These are phyloP conservation scores for Oopsacas minuta DNA, from an alignment of 37 sponge, comb jelly and placozoan species.

Conservation along the genomic window DNA sequence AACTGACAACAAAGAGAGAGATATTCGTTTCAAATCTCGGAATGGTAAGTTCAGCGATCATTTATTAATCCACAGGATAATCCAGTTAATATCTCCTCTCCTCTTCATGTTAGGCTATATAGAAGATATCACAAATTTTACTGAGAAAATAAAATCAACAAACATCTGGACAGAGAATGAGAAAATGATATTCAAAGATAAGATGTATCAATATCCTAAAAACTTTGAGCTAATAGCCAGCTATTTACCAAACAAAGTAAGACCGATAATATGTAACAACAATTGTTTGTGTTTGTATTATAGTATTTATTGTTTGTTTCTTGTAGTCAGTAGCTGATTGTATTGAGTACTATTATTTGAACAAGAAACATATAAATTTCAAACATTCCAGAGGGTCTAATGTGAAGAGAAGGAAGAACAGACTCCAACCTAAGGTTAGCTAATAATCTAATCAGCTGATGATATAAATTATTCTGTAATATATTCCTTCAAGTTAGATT, in stretches of 20 bases:
- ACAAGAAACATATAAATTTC: constrained; percentile 9
- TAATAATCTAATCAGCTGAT: neutral
- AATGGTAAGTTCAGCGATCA: neutral
- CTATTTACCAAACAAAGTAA: neutral
- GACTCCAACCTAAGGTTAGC: neutral
- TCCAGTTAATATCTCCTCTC: neutral
- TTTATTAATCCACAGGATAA: neutral
- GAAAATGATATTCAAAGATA: neutral
- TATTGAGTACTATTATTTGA: neutral
- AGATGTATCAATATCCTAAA: neutral
- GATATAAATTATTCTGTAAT: too few relatives aligned
- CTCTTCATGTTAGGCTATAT: neutral
- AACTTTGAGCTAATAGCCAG: neutral
- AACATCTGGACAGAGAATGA: constrained; percentile 10
- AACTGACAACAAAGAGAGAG: neutral
- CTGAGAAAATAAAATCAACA: neutral
- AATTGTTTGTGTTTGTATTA: neutral
- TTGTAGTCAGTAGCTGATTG: neutral
- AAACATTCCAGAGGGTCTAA: neutral
- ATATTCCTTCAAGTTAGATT: too few relatives aligned
- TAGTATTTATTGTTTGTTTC: neutral
- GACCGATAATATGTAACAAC: neutral
- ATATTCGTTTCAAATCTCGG: neutral
- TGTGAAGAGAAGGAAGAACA: neutral
- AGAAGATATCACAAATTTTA: neutral